These are phyloP conservation scores for Triplophysa dalaica DNA, from an alignment of 2,113 vertebrate species.

Conservation along the genomic window DNA sequence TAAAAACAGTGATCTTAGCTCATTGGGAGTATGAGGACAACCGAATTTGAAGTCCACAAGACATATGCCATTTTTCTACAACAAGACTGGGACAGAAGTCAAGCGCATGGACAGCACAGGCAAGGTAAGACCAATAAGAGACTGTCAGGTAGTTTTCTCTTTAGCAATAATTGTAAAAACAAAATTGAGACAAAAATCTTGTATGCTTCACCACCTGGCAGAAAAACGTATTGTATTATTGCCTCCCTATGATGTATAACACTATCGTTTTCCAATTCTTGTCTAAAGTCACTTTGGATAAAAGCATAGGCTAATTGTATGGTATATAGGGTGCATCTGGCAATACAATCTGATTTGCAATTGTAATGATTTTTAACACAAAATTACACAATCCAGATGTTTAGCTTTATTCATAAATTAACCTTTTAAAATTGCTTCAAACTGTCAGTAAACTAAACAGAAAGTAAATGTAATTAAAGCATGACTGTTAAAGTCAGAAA, in stretches of 20 bases:
- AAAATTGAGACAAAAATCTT: too few relatives aligned
- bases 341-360: background rate
- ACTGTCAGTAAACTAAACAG: background rate
- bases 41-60: background rate
- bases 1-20: constrained; percentile 19
- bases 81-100: constrained; percentile 42
- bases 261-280: background rate
- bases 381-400: background rate
- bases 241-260: too few relatives aligned
- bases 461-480: background rate
- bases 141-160: background rate
- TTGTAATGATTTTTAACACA: background rate
- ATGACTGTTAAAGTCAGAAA: background rate
- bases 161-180: too few relatives aligned
- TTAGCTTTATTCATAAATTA: background rate
- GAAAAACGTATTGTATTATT: too few relatives aligned
- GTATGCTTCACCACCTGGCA: too few relatives aligned
- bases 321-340: background rate
- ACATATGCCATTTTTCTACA: constrained; percentile 50
- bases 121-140: constrained; percentile 55
- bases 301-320: background rate
- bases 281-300: background rate
- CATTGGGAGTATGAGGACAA: background rate
- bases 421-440: background rate
- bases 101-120: constrained; percentile 50